phyloP scores from a whole-genome alignment of 1,140 invertebrate genomes.

The Monomorium pharaonis region DNA sequence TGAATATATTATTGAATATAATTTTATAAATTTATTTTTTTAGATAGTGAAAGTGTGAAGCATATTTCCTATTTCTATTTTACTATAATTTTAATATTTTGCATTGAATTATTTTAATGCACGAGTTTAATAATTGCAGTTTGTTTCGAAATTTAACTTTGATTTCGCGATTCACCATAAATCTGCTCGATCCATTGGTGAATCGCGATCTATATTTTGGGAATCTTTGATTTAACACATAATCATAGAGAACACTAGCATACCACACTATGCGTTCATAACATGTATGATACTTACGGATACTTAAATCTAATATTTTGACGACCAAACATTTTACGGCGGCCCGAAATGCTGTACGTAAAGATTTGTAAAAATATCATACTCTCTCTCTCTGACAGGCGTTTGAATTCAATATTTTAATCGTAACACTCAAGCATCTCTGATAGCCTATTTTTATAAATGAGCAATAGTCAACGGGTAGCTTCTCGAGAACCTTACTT shows the following conservation, averaged over 20 bases:
- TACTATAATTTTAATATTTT: too few species aligned
- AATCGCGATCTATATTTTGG: too few species aligned
- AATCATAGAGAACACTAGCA: background rate
- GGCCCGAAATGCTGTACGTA: background rate
- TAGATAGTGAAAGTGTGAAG: too few species aligned
- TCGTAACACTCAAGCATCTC: slow-evolving; percentile 25
- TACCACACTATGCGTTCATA: background rate
- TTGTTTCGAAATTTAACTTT: too few species aligned
- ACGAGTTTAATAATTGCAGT: too few species aligned
- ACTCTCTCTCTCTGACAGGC: background rate
- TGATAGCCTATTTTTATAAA: slow-evolving; percentile 59
- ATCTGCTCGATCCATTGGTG: too few species aligned
- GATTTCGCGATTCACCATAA: too few species aligned
- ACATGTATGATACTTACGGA: background rate
- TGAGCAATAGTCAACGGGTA: slow-evolving; percentile 48
- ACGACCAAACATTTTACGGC: background rate
- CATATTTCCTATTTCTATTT: too few species aligned
- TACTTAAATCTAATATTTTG: slow-evolving; percentile 21
- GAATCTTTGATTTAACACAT: background rate
- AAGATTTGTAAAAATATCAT: slow-evolving; percentile 14
- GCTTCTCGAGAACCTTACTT: slow-evolving; percentile 16
- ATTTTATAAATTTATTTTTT: too few species aligned
- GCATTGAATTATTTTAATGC: too few species aligned
- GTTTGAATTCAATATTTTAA: slow-evolving; percentile 38
- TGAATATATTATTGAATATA: too few species aligned